Percentiles rank a stretch among this genome's conserved stretches.
phyloP scores from a whole-genome alignment of 2,797 vertebrate species.

The Gobio occitaniae region DNA sequence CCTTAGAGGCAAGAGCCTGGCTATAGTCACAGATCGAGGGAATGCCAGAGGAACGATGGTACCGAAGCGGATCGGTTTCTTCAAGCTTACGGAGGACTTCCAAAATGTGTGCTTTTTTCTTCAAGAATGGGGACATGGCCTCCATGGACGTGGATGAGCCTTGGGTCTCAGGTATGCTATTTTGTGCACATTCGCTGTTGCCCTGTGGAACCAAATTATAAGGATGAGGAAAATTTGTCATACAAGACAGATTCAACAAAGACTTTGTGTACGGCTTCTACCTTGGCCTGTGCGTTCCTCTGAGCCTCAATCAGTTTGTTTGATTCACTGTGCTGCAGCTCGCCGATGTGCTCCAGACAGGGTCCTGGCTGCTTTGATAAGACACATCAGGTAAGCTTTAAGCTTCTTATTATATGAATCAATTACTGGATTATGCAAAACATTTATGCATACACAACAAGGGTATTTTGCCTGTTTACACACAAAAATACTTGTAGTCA shows the following conservation, averaged over 20 bases:
- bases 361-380: slow-evolving; percentile 75
- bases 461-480: background rate
- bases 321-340: slow-evolving; percentile 75
- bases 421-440: slow-evolving; percentile 14
- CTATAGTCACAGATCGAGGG: slow-evolving; percentile 82
- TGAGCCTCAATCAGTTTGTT: slow-evolving; percentile 78
- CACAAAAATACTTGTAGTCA: slow-evolving; percentile 20
- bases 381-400: slow-evolving; percentile 30
- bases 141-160: slow-evolving; percentile 82
- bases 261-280: slow-evolving; percentile 60
- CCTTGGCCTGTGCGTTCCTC: slow-evolving; percentile 83
- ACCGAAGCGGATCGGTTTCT: slow-evolving; percentile 88
- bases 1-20: slow-evolving; percentile 81
- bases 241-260: background rate
- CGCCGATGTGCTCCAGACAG: slow-evolving; percentile 78
- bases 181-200: slow-evolving; percentile 79
- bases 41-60: slow-evolving; percentile 78
- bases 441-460: slow-evolving; percentile 3
- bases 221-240: background rate
- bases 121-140: slow-evolving; percentile 93
- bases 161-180: slow-evolving; percentile 75
- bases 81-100: slow-evolving; percentile 94
- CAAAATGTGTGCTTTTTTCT: slow-evolving; percentile 96
- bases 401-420: slow-evolving; percentile 14
- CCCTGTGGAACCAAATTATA: slow-evolving; percentile 69